Percentiles rank a stretch among this genome's conserved stretches.
phyloP scores from a whole-genome alignment of 2,888 invertebrate genomes.

The Melanophora roralis region DNA sequence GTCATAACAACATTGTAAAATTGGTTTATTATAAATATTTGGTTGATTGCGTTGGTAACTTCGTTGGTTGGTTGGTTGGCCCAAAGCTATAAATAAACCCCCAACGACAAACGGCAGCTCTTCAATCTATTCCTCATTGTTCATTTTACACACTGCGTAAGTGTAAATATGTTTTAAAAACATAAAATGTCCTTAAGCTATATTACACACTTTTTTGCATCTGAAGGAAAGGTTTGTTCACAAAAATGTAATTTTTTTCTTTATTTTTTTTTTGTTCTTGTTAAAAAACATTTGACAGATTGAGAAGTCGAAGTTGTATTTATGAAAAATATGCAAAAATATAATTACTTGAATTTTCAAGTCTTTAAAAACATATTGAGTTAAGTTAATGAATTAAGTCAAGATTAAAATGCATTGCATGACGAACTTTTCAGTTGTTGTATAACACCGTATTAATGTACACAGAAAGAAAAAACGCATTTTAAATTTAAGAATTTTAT shows the following conservation, averaged over 20 bases:
- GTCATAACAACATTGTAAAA: slow-evolving; percentile 61
- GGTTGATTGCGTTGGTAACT: neutral
- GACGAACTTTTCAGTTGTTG: no score
- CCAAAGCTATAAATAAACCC: slow-evolving; percentile 20
- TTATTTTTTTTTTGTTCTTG: no score
- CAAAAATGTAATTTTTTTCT: slow-evolving; percentile 37
- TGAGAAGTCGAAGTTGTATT: neutral
- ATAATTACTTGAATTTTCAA: slow-evolving; percentile 27
- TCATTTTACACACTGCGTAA: no score
- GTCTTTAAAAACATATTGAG: neutral
- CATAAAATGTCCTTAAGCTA: slow-evolving; percentile 51
- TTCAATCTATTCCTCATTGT: no score
- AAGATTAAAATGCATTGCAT: no score
- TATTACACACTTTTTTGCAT: slow-evolving; percentile 3
- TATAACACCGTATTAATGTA: no score
- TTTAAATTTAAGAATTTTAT: no score
- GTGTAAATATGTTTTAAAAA: neutral
- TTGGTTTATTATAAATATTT: slow-evolving; percentile 56
- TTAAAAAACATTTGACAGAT: neutral
- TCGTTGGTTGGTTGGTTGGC: neutral
- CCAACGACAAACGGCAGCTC: neutral
- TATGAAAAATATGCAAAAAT: slow-evolving; percentile 23
- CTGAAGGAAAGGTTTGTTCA: slow-evolving; percentile 24
- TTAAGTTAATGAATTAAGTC: neutral
- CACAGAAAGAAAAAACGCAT: no score